Base-by-base conservation (phyloP, 2,888 invertebrate genomes). In the Dryobotodes eremita region DNA sequence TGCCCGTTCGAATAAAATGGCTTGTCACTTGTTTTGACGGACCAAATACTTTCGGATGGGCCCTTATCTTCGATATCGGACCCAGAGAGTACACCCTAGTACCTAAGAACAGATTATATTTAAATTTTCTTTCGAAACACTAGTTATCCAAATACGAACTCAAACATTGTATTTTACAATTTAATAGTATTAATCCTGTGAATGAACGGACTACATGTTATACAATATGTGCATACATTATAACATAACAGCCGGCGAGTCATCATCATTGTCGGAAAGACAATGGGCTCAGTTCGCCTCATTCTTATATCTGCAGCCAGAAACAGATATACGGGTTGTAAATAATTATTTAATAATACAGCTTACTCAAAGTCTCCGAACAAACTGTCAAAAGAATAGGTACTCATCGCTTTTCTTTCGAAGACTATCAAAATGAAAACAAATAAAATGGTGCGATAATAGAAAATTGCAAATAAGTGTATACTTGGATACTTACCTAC, bases 181-280 rank as follows among this genome's bases (percentile, higher is more conserved):
- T 36, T 48, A 59, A 61, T 59, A 42, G 11, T 68, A 68, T 20
- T 71, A 65, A 62, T 50, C 72, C 73, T 76, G 73, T 85, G 73
- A 81, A 74, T 76, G 71, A 71, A 76, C 55, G 55, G 42, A 48
- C 48, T n/a, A 50, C 31, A 72, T 31, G 36, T 48, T 5, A 6
- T 6, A 66, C 50, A 77, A 53, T 53, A 50, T 48, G 15, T 64
- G 36, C 31, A 68, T 81, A 55, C 57, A 72, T 78, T 55, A 59
- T 36, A 66, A 42, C 50, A 65, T 77, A 72, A 61, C 72, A 59
- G 36, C 13, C 55, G 10, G 10, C 70, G 72, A 46, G 57, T 75
- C 68, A 79, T 66, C 79, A 50, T 65, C 61, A 75, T 83, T 79
- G 80, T 84, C 84, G 71, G 79, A 73, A 84, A 72, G 84, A 84